These are phyloP conservation scores for Limenitis camilla DNA, from an alignment of 2,888 invertebrate species.

Conservation along the genomic window DNA sequence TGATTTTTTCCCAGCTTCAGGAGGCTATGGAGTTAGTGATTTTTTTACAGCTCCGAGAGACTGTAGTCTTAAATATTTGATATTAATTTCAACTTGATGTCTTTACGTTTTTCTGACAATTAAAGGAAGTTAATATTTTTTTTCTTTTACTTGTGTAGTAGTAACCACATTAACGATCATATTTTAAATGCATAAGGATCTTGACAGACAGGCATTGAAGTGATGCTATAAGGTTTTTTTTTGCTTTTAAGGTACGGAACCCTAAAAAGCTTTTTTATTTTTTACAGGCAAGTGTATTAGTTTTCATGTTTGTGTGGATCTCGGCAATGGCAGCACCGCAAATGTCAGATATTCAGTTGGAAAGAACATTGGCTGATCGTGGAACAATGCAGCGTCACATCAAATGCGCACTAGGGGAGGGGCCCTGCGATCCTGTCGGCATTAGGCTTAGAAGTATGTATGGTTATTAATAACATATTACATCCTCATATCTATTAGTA, in stretches of 20 bases:
- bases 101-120: no score
- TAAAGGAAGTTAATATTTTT: no score
- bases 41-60: no score
- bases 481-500: background rate
- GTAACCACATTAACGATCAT: no score
- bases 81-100: no score
- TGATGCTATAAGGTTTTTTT: no score
- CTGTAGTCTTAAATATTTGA: no score
- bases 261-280: background rate
- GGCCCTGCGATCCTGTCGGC: constrained; percentile 81
- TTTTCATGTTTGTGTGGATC: constrained; percentile 23
- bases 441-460: constrained; percentile 80
- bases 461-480: background rate
- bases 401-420: constrained; percentile 82
- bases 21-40: no score
- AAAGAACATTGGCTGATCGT: constrained; percentile 77
- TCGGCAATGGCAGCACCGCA: constrained; percentile 42
- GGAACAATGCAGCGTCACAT: constrained; percentile 79
- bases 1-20: no score
- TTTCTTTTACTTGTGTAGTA: no score
- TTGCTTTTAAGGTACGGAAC: no score
- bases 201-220: background rate
- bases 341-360: constrained; percentile 78
- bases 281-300: constrained; percentile 5
- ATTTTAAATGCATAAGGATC: no score